Percentiles rank a stretch among this genome's conserved stretches.
Evolutionary conservation across 1,140 invertebrate genomes (phyloP).

Genomic region (Coenobita brevimanus): DNA sequence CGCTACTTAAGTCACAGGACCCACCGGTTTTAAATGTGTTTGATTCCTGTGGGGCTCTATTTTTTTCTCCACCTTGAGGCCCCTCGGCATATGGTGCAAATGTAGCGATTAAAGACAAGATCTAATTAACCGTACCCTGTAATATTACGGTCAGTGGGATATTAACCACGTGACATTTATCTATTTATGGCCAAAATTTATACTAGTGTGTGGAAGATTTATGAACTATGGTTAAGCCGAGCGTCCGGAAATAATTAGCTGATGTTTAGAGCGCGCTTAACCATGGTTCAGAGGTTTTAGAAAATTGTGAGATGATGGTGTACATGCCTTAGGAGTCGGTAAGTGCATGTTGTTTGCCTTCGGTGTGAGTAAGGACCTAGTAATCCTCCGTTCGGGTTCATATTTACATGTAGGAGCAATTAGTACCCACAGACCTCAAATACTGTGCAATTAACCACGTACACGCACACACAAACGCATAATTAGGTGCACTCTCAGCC

Average conservation of each 20-base stretch:
- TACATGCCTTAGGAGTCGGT: too few relatives aligned
- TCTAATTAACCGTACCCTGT: constrained; percentile 58
- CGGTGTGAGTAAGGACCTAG: too few relatives aligned
- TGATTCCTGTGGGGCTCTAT: constrained; percentile 17
- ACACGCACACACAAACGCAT: too few relatives aligned
- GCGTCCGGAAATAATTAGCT: constrained; percentile 6
- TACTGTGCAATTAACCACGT: too few relatives aligned
- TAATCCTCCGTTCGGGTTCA: too few relatives aligned
- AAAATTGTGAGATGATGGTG: not conserved
- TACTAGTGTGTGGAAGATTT: constrained; percentile 28
- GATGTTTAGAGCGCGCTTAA: too few relatives aligned
- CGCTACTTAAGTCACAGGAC: not conserved
- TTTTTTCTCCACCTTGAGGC: not conserved
- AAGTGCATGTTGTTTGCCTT: too few relatives aligned
- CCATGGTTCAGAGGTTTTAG: not conserved
- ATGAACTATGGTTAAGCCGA: constrained; percentile 26
- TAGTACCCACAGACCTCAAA: too few relatives aligned
- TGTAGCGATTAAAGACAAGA: constrained; percentile 54
- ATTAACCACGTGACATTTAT: constrained; percentile 49
- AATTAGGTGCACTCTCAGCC: too few relatives aligned
- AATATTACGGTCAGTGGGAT: constrained; percentile 43
- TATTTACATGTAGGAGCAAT: too few relatives aligned
- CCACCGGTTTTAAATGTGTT: not conserved
- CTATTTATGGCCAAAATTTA: constrained; percentile 52
- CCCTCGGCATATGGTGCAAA: constrained; percentile 48